Base-by-base conservation (phyloP, 1,140 invertebrate genomes). In the Venustaconcha ellipsiformis region DNA sequence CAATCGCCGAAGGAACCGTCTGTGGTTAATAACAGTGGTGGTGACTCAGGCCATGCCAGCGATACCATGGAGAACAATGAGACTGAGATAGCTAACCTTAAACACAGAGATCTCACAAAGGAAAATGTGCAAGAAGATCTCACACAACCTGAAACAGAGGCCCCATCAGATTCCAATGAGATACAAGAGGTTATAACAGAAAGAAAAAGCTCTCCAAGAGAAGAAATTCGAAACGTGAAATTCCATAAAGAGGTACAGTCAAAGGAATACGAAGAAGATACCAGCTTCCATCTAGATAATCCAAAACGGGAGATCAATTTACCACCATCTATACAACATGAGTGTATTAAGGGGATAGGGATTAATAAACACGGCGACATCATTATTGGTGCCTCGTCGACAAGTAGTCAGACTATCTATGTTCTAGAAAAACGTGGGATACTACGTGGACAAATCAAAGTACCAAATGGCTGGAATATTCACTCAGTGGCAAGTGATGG, bases 401-500 rank as follows among this genome's bases (percentile, higher is more conserved):
- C 82, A 11, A 76, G 73, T 67, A 72, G 72, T 60, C 82, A 81
- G 56, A 83, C 78, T 62, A 77, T 87, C n/a, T 84, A 85, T 70
- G 72, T 85, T 37, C 74, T 87, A 20, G 86, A 87, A 72, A 85
- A 87, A 71, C 80, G 81, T 55, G 86, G 84, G 6, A 86, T 87
- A 56, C 76, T 87, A 30, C 79, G 83, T 18, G 86, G 86, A 14
- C 82, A 86, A 73, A 75, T 85, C 11, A 78, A 78, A 14, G 74
- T 87, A 5, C 79, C 80, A 58, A 77, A 78, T 48, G 81, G 81
- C 30, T 87, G 84, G 84, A 83, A 76, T 55, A 81, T 87, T 26
- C 86, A 86, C 63, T 85, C 83, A 4, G 80, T 87, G 17, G 80
- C 84, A 5, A 80, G 83, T 72, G 86, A 87, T 76, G 86, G 86